phyloP scores from a whole-genome alignment of 92 coral and sea anemone species.

The Parazoanthus atlanticus region DNA sequence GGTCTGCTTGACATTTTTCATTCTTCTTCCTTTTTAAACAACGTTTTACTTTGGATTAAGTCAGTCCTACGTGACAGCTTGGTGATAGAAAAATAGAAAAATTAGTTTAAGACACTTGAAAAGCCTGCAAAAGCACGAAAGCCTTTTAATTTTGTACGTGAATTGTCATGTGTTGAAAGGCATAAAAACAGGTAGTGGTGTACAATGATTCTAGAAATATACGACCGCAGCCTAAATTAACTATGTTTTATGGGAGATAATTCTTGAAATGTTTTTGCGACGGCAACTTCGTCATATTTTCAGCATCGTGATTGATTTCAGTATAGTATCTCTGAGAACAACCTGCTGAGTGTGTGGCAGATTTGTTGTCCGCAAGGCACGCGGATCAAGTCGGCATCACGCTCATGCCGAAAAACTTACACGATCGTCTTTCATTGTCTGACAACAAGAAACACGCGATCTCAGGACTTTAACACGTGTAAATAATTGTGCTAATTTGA shows the following conservation, averaged over 20 bases:
- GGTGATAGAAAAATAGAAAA: neutral
- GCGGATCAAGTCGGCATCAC: neutral
- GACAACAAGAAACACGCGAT: constrained; percentile 23
- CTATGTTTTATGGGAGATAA: neutral
- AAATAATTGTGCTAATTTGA: constrained; percentile 42
- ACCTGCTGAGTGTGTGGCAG: neutral
- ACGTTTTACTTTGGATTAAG: neutral
- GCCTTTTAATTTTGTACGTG: neutral
- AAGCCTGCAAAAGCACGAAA: neutral
- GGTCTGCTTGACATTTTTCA: neutral
- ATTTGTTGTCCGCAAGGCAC: neutral
- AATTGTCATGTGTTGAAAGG: constrained; percentile 3
- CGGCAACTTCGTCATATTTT: constrained; percentile 6
- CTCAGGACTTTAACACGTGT: neutral
- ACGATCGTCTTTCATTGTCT: neutral
- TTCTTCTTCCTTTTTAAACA: neutral
- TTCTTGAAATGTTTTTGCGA: constrained; percentile 23
- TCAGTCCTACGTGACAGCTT: neutral
- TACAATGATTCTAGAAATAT: neutral
- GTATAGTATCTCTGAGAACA: neutral
- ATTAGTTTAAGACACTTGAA: neutral
- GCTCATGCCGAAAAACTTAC: neutral
- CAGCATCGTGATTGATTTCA: constrained; percentile 7
- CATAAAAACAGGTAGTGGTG: neutral
- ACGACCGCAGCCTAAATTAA: neutral